Evolutionary conservation across 2,113 vertebrate species (phyloP), one percentile per base, ranked within the genome.

Genomic region (Pyxicephalus adspersus): DNA sequence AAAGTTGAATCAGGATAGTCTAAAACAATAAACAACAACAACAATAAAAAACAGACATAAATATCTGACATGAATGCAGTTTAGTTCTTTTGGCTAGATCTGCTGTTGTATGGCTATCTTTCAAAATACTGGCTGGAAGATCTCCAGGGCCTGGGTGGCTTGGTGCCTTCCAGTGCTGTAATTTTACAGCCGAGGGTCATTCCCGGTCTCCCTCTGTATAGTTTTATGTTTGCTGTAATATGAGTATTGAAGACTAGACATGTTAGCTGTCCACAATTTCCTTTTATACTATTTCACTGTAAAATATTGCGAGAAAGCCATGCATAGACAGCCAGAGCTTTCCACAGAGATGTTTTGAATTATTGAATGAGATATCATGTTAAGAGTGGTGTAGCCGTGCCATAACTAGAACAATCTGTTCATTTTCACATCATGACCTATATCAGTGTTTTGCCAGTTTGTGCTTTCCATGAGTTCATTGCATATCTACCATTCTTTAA

Each of bases 191-290:
- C 20, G 0, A 20, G 34, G 71, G 71, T 74, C 71, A 74, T 60
- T 74, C 58, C 9, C 25, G 74, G 38, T 50, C 74, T 76, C 38
- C 64, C 16, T 31, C 23, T 51, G 13, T 25, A 45, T 45, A 76
- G n/a, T 34, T 22, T 51, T n/a, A 19, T 52, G 1, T 64, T 45
- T 25, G 28, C 28, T 64, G 75, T 54, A 64, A 77, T 65, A 11
- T 65, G 75, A 54, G 50, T 58, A 6, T 52, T 26, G 16, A 18
- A 72, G 77, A 68, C 77, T 79, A 70, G 65, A 68, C 77, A 79
- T 55, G 52, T 52, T 77, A 67, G 68, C 64, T 60, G 52, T 68
- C 77, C 64, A 68, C 77, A 60, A 67, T 70, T 79, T 68, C 77
- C 77, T 79, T 45, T 45, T 68, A 57, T 58, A 25, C n/a, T 68